Conservation (phyloP, 2,888 invertebrate genomes). For the Falcaria lacertinaria region DNA sequence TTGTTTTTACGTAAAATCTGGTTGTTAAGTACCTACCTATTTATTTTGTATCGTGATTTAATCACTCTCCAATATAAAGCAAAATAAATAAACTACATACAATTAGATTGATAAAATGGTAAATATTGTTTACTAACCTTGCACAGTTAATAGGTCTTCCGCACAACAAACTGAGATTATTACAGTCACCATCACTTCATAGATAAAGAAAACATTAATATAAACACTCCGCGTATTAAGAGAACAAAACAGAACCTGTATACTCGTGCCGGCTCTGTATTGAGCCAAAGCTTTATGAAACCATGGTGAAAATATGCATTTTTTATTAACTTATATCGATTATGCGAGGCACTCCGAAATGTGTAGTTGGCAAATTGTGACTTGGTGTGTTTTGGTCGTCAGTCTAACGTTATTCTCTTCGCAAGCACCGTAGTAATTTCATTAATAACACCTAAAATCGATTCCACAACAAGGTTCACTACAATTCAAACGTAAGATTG, state of each 20-base stretch:
- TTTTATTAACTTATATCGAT: conserved; percentile 75
- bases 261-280: conserved; percentile 45
- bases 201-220: conserved; percentile 36
- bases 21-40: too few relatives aligned
- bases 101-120: conserved; percentile 2
- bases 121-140: conserved; percentile 64
- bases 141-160: conserved; percentile 29
- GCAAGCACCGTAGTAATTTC: conserved; percentile 73
- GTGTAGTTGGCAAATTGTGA: not conserved
- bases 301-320: conserved; percentile 74
- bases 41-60: too few relatives aligned
- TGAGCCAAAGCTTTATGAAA: conserved; percentile 61
- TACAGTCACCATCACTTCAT: conserved; percentile 48
- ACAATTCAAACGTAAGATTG: conserved; percentile 71
- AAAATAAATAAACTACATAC: not conserved
- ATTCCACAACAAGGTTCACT: conserved; percentile 71
- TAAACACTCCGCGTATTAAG: conserved; percentile 24
- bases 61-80: not conserved
- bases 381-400: conserved; percentile 44
- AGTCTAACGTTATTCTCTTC: conserved; percentile 63
- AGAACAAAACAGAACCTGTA: conserved; percentile 30
- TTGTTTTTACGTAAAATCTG: too few relatives aligned
- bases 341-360: conserved; percentile 31
- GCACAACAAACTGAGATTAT: conserved; percentile 29
- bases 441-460: conserved; percentile 79